Evolutionary conservation across 2,113 vertebrate species (phyloP), one percentile per base, ranked within the genome.

Genomic region (Sarotherodon lohbergeri): DNA sequence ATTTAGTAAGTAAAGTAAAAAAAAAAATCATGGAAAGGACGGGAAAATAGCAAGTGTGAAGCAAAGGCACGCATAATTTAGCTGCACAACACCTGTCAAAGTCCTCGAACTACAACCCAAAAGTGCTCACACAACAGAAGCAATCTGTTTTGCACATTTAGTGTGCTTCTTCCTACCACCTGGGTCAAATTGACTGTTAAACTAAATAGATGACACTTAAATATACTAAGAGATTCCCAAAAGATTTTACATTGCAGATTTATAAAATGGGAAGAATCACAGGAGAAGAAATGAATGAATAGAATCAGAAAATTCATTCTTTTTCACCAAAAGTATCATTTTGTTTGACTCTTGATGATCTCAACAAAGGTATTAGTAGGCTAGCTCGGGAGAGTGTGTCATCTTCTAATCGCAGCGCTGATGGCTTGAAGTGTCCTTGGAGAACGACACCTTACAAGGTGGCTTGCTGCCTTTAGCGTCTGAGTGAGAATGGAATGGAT

Each of bases 41-140:
- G 82, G 55, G 59, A 48, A 78, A 92, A 91, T 16, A 81, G 41
- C n/a, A 86, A 1, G 6, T 29, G 63, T 73, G 48, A 84, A 56
- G 81, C 55, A 73, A 85, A 86, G 8, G 59, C 78, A 59, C 34
- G 76, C 50, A 85, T 88, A 85, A 89, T 82, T 66, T 17, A 76
- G 85, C n/a, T 84, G 29, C 27, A 86, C 68, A 81, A 82, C 86
- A 50, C 19, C 81, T 92, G 82, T 76, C 63, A 81, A 22, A 61
- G 87, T 82, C 82, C 57, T 90, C 76, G 52, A 76, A 83, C 13
- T 17, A 39, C 39, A 79, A 55, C 87, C 79, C 84, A 81, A 81
- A 81, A 71, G 39, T n/a, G 79, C 41, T 63, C 14, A 9, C 50
- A 59, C 19, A 84, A 90, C 22, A 43, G 43, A 81, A 34, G 32